phyloP scores from a whole-genome alignment of 1,140 invertebrate genomes.

The Drosophila kurseongensis region DNA sequence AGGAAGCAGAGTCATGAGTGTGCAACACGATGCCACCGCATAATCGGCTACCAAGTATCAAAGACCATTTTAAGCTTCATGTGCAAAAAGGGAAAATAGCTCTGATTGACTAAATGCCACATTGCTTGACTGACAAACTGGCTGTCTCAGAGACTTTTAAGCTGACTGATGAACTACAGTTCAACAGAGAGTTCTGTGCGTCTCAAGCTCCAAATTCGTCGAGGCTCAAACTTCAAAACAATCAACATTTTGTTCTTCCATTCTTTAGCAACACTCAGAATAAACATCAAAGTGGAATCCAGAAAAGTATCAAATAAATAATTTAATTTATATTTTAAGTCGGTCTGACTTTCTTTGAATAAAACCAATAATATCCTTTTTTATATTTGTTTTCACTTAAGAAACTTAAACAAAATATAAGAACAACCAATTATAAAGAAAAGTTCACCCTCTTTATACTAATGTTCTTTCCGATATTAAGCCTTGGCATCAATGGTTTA shows the following conservation, averaged over 20 bases:
- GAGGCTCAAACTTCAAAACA: conserved; percentile 58
- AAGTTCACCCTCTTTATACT: too few species aligned
- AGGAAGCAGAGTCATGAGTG: not conserved
- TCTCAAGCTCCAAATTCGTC: conserved; percentile 21
- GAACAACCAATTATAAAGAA: too few species aligned
- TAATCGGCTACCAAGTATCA: conserved; percentile 39
- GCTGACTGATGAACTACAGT: conserved; percentile 60
- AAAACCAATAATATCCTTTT: too few species aligned
- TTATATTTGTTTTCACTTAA: too few species aligned
- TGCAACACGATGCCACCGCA: conserved; percentile 8
- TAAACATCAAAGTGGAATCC: not conserved
- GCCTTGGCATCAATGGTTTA: too few species aligned
- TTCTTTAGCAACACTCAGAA: not conserved
- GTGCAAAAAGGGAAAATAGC: conserved; percentile 19
- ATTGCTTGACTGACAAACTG: conserved; percentile 31
- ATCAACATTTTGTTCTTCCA: conserved; percentile 1
- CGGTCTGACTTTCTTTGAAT: too few species aligned
- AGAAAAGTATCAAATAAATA: fast-evolving
- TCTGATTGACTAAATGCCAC: conserved; percentile 55
- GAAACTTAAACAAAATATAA: too few species aligned
- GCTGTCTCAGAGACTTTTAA: conserved; percentile 8
- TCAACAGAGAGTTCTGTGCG: conserved; percentile 11
- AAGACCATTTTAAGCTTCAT: conserved; percentile 47
- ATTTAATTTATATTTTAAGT: not conserved
- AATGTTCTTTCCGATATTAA: too few species aligned